A percentile compares a stretch with the other conserved stretches of the same genome.
Conservation (phyloP, 2,888 invertebrate genomes). For the Lochmaea capreae region DNA sequence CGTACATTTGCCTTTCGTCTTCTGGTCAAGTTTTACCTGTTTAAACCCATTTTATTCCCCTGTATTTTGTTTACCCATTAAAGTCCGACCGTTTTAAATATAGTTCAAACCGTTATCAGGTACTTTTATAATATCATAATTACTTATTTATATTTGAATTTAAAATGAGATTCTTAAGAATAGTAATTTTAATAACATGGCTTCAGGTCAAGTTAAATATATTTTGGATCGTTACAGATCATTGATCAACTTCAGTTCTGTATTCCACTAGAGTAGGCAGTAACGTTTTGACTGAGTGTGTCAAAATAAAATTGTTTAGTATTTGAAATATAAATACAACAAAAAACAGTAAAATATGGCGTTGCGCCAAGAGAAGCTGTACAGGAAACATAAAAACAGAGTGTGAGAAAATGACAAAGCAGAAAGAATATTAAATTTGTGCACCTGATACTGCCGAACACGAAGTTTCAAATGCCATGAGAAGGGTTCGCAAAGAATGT, state of each 20-base stretch:
- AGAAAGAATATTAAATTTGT: too few relatives aligned
- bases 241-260: background rate
- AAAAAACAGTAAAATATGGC: background rate
- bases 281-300: background rate
- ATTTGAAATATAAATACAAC: background rate
- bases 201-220: background rate
- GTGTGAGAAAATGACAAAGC: too few relatives aligned
- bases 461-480: too few relatives aligned
- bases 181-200: background rate
- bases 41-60: background rate
- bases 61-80: background rate
- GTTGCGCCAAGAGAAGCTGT: too few relatives aligned
- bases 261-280: background rate
- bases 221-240: background rate
- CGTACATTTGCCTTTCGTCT: background rate
- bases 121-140: background rate
- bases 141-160: background rate
- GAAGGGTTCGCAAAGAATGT: too few relatives aligned
- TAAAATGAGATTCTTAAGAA: background rate
- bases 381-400: too few relatives aligned
- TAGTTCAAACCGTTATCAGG: background rate
- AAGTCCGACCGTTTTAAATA: background rate
- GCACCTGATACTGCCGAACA: too few relatives aligned
- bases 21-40: too few relatives aligned
- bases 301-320: background rate